phyloP scores from a whole-genome alignment of 2,888 invertebrate genomes.

The Pandemis heparana region DNA sequence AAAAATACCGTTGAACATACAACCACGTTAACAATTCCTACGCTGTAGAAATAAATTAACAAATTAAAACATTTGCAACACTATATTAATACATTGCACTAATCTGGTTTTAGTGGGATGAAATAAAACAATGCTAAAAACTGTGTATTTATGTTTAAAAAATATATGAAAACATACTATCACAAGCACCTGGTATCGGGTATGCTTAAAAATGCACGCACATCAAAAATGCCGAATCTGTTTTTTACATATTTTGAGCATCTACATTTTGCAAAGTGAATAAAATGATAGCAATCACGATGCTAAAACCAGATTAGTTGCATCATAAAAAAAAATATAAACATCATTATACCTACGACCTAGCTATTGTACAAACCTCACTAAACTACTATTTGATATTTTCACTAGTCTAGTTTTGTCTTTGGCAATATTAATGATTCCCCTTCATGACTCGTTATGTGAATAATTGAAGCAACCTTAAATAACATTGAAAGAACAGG shows the following conservation, averaged over 20 bases:
- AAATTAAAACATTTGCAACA: slow-evolving; percentile 49
- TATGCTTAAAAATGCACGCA: too few species aligned
- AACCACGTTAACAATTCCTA: slow-evolving; percentile 74
- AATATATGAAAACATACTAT: neutral
- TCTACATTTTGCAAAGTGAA: too few species aligned
- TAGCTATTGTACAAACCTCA: slow-evolving; percentile 70
- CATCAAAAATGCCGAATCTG: too few species aligned
- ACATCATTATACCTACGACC: slow-evolving; percentile 56
- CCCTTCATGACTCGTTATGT: slow-evolving; percentile 39
- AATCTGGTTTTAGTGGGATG: slow-evolving; percentile 20
- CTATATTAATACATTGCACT: slow-evolving; percentile 32
- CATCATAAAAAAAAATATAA: slow-evolving; percentile 51
- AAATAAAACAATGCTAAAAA: neutral
- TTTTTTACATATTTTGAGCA: too few species aligned
- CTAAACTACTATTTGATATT: slow-evolving; percentile 60
- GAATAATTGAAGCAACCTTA: slow-evolving; percentile 43
- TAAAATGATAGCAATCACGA: neutral
- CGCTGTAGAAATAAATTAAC: slow-evolving; percentile 69
- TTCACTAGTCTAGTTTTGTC: slow-evolving; percentile 60
- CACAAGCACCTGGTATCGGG: too few species aligned
- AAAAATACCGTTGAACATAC: slow-evolving; percentile 61
- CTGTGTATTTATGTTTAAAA: neutral
- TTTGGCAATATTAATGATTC: slow-evolving; percentile 64
- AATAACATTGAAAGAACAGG: slow-evolving; percentile 14
- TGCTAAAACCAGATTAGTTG: slow-evolving; percentile 48